phyloP scores from a whole-genome alignment of 2,797 vertebrate genomes.

The Morelia viridis region DNA sequence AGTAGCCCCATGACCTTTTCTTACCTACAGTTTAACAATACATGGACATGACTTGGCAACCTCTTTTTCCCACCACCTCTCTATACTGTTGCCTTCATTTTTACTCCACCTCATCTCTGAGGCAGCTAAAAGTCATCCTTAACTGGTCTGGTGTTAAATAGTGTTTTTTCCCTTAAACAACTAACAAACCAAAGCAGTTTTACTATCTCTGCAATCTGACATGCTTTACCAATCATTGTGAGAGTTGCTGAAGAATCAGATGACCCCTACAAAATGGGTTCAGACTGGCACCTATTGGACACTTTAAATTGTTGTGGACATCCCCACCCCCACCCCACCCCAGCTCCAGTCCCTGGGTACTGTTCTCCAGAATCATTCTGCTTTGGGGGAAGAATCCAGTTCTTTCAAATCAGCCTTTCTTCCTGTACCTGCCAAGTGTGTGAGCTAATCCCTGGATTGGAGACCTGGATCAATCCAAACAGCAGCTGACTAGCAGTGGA shows the following conservation, averaged over 20 bases:
- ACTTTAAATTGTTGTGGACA: not conserved
- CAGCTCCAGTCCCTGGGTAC: not conserved
- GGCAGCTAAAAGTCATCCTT: no score
- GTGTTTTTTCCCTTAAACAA: no score
- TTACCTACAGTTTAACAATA: not conserved
- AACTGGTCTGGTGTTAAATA: no score
- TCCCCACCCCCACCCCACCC: not conserved
- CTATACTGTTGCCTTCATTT: not conserved
- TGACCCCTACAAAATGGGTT: not conserved
- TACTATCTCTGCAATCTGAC: not conserved
- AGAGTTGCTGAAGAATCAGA: not conserved
- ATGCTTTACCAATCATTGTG: not conserved
- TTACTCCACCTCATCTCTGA: not conserved
- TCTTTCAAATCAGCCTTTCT: no score
- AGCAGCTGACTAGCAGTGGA: not conserved
- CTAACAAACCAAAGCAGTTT: not conserved
- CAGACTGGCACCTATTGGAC: not conserved
- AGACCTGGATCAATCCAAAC: not conserved
- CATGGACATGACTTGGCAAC: not conserved
- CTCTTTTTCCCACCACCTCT: not conserved
- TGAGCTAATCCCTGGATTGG: not conserved
- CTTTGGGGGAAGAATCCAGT: not conserved
- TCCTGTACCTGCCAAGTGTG: not conserved
- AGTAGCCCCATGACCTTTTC: not conserved
- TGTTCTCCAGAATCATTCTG: not conserved